Conservation (phyloP, 2,797 vertebrate genomes). For the Thunnus albacares region DNA sequence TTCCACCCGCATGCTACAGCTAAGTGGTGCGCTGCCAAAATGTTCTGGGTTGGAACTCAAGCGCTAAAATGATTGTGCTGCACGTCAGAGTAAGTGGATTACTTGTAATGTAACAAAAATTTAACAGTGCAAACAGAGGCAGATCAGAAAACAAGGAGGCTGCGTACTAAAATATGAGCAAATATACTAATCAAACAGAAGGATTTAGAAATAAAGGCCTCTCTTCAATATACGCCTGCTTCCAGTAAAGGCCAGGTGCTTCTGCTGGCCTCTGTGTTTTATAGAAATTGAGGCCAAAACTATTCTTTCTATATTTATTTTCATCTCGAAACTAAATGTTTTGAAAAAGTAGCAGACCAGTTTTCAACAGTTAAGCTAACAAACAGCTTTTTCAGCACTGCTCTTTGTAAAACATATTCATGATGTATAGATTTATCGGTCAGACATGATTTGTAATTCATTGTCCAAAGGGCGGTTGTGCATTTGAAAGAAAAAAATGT, state of each 20-base stretch:
- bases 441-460: not conserved
- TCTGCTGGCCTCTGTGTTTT: not conserved
- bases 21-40: too few species aligned
- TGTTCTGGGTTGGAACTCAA: too few species aligned
- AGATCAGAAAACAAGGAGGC: too few species aligned
- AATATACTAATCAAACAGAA: too few species aligned
- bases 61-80: too few species aligned
- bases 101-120: too few species aligned
- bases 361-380: not conserved
- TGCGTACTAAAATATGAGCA: too few species aligned
- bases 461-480: not conserved
- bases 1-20: too few species aligned
- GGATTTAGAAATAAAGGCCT: too few species aligned
- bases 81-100: too few species aligned
- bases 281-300: not conserved
- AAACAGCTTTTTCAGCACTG: not conserved
- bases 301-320: not conserved
- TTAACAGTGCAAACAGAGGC: too few species aligned
- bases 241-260: not conserved
- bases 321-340: not conserved
- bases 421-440: not conserved
- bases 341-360: not conserved
- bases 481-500: not conserved
- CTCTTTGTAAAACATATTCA: not conserved
- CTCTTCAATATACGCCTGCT: too few species aligned